These are phyloP conservation scores for Copidosoma floridanum DNA, from an alignment of 1,140 invertebrate genomes.

Conservation along the genomic window DNA sequence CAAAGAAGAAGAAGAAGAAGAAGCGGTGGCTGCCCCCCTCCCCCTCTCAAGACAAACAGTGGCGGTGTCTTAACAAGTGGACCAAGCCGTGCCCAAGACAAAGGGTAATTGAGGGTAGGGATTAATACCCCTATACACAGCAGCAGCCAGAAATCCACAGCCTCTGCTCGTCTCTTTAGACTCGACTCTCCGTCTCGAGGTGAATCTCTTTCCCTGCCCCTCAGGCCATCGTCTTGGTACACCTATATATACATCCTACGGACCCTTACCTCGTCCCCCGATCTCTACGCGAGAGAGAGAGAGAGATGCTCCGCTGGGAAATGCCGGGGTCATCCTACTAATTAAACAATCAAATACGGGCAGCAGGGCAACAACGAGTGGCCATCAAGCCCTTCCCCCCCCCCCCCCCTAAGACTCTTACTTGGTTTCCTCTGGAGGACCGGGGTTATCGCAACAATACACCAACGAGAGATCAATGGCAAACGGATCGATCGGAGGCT, in stretches of 20 bases:
- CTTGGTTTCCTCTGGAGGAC: background rate
- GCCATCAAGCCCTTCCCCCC: conserved; percentile 5
- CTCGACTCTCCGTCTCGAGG: conserved; percentile 9
- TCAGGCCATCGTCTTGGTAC: background rate
- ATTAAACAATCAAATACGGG: conserved; percentile 60
- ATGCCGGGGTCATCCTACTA: conserved; percentile 55
- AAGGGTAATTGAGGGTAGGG: conserved; percentile 59
- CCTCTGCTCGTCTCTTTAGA: conserved; percentile 33
- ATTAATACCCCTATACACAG: conserved; percentile 60
- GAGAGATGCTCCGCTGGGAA: conserved; percentile 41
- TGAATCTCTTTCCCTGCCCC: background rate
- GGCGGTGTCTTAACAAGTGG: conserved; percentile 59
- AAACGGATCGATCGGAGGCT: conserved; percentile 52
- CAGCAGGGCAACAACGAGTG: conserved; percentile 21
- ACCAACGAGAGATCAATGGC: conserved; percentile 13
- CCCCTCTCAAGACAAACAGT: conserved; percentile 57
- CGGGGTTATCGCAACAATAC: background rate
- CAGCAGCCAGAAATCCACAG: conserved; percentile 52
- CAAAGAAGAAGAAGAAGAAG: background rate
- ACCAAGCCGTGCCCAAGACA: conserved; percentile 59
- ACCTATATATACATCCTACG: background rate
- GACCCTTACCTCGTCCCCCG: conserved; percentile 29
- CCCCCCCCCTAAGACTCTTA: background rate
- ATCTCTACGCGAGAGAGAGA: too few relatives aligned
- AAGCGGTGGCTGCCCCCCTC: conserved; percentile 18